A percentile compares a stretch with the other conserved stretches of the same genome.
These are phyloP conservation scores for Charadrius vociferus DNA, from an alignment of 2,113 vertebrate genomes.

Conservation along the genomic window DNA sequence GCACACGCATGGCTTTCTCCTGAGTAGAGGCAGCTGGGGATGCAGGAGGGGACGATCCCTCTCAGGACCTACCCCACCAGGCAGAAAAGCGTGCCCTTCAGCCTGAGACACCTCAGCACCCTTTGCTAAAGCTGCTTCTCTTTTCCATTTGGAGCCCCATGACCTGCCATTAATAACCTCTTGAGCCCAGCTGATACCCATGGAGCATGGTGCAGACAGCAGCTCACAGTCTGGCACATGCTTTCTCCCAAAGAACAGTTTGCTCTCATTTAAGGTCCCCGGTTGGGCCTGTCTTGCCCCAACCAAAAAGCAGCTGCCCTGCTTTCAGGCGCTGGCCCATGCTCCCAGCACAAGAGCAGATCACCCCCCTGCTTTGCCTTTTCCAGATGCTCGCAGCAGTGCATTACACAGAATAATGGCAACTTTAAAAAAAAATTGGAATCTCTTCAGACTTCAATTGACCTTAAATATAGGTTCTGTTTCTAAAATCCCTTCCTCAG, in stretches of 20 bases:
- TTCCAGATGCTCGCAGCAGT: background rate
- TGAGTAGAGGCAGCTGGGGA: background rate
- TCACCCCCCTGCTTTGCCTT: background rate
- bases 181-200: background rate
- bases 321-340: background rate
- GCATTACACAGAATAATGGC: background rate
- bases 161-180: background rate
- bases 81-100: background rate
- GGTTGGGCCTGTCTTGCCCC: background rate
- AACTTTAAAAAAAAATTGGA: background rate
- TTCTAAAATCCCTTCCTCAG: slow-evolving; percentile 55
- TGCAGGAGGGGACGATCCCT: background rate
- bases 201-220: accelerated
- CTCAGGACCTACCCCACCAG: background rate
- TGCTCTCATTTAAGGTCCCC: background rate
- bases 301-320: background rate
- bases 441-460: slow-evolving; percentile 42
- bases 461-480: slow-evolving; percentile 58
- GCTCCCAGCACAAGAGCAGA: background rate
- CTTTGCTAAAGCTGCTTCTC: background rate
- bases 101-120: background rate
- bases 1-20: background rate
- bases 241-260: background rate
- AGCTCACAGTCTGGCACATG: accelerated
- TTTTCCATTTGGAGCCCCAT: background rate